Base-by-base conservation (phyloP, 2,113 vertebrate genomes). In the Petrocephalus microphthalmus region DNA sequence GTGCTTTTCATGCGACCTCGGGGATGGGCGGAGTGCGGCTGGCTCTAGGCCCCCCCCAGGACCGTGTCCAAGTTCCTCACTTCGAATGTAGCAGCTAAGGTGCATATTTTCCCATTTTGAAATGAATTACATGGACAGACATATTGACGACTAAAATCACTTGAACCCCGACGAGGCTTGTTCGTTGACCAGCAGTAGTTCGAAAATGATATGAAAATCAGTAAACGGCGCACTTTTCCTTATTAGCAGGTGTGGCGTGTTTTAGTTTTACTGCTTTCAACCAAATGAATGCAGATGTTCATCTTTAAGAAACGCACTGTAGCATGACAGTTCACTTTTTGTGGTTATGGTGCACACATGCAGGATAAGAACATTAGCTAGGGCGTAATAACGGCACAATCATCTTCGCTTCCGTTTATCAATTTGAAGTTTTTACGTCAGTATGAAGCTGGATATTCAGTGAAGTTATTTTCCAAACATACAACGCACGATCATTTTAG, bases 31-130 rank as follows among this genome's bases (percentile, higher is more conserved):
- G n/a, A 85, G 51, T 54, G 84, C 45, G 5, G 7, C 13, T n/a
- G 13, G 33, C 22, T 49, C 7, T 83, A 83, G 81, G 81, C 81
- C 81, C 78, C n/a, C 78, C 47, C n/a, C 81, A 47, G 47, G 42
- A 47, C 81, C 81, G 13, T 78, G 7, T 42, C 81, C 2, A 83
- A 54, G 47, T 85, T 52, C 8, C 29, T 17, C n/a, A 54, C 19
- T 29, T 7, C 15, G 25, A 33, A 52, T 54, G 51, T 54, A 95
- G 87, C 96, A 96, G 95, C 97, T 98, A 91, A 91, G 94, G 82
- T 19, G 71, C 33, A 37, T 78, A 78, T 78, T 37, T 37, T 7
- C 71, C 15, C 0, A 19, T 42, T 78, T 19, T 42, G 2, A 19
- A 37, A 15, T 37, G 5, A 78, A 78, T 13, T 37, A 6, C 17